phyloP scores from a whole-genome alignment of 2,888 invertebrate genomes.

The Spilarctia lutea region DNA sequence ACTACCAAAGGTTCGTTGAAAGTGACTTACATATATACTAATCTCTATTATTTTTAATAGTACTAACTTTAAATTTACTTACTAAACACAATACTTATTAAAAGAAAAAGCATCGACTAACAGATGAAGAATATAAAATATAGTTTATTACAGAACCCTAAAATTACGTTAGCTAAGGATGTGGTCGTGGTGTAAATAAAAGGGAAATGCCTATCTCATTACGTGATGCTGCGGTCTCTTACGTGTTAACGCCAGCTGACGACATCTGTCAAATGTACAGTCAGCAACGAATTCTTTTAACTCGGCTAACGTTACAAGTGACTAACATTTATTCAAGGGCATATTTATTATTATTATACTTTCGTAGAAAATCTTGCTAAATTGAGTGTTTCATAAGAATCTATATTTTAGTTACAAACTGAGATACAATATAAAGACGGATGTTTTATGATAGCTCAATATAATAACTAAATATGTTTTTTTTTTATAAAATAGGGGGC shows the following conservation, averaged over 20 bases:
- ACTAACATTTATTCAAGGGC: not conserved
- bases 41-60: not conserved
- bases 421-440: not conserved
- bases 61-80: not conserved
- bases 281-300: slow-evolving; percentile 17
- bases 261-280: slow-evolving; percentile 15
- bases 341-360: too few relatives aligned
- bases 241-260: slow-evolving; percentile 8
- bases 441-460: not conserved
- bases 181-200: slow-evolving; percentile 45
- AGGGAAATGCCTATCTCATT: slow-evolving; percentile 40
- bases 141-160: not conserved
- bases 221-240: slow-evolving; percentile 35
- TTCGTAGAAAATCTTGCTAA: not conserved
- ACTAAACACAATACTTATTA: not conserved
- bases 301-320: not conserved
- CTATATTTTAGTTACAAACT: not conserved
- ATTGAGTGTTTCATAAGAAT: not conserved
- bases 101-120: not conserved
- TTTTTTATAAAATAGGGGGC: too few relatives aligned
- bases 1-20: too few relatives aligned
- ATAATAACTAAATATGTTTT: too few relatives aligned
- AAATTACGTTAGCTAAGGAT: slow-evolving; percentile 31
- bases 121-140: not conserved
- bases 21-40: too few relatives aligned